Percentiles rank a stretch among this genome's conserved stretches.
Conservation (phyloP, 2,113 vertebrate species). For the Zosterops hypoxanthus region DNA sequence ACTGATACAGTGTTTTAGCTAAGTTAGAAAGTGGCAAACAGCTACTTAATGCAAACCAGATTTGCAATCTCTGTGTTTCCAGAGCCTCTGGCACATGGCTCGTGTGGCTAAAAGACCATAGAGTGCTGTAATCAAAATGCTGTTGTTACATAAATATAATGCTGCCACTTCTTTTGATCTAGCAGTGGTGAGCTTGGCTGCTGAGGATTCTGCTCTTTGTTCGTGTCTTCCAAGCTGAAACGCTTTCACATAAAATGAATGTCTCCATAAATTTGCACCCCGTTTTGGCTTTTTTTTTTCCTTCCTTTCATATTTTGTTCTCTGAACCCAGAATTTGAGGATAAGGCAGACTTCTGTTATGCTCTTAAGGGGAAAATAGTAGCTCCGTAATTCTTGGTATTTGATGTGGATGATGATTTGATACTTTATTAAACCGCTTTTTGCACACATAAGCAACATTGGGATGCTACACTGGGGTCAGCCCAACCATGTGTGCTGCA, state of each 20-base stretch:
- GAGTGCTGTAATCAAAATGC: conserved; percentile 23
- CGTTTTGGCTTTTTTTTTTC: fast-evolving
- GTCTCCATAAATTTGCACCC: background rate
- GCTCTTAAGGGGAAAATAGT: background rate
- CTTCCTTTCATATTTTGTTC: background rate
- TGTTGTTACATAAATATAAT: conserved; percentile 44
- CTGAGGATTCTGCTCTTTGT: background rate
- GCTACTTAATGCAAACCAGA: conserved; percentile 54
- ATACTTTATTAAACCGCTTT: conserved; percentile 44
- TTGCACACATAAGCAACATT: conserved; percentile 37
- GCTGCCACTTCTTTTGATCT: conserved; percentile 52
- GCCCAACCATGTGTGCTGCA: conserved; percentile 37
- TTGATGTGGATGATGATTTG: conserved; percentile 16
- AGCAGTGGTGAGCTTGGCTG: background rate
- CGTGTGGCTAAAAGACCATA: conserved; percentile 20
- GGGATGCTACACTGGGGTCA: conserved; percentile 50
- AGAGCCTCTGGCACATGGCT: conserved; percentile 38
- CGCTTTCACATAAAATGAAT: background rate
- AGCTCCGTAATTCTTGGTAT: background rate
- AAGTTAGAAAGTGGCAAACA: conserved; percentile 36
- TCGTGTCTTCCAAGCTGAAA: background rate
- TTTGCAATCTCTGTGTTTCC: conserved; percentile 52
- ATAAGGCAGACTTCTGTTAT: background rate
- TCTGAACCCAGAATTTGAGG: background rate
- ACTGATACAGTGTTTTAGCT: conserved; percentile 6